phyloP scores from a whole-genome alignment of 2,113 vertebrate genomes.

The Gobio gobio region DNA sequence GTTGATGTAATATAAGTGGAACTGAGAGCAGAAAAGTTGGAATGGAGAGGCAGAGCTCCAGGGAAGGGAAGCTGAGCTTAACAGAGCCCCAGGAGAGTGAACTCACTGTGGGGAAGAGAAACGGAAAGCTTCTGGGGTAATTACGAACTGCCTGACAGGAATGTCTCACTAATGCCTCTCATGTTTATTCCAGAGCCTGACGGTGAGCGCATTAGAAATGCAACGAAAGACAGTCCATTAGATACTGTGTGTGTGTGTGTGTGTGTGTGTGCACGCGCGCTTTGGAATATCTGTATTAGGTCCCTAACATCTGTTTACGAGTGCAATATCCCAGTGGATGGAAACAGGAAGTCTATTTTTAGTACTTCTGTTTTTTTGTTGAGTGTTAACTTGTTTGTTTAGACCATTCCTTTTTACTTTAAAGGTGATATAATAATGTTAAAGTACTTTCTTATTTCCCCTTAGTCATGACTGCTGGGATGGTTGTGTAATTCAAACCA shows the following conservation, averaged over 20 bases:
- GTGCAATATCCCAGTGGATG: constrained; percentile 15
- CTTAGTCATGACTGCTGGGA: constrained; percentile 20
- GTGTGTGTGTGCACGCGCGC: constrained; percentile 23
- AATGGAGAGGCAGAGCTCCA: constrained; percentile 27
- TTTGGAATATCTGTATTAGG: constrained; percentile 34
- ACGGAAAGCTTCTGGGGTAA: constrained; percentile 60
- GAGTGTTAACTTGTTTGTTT: background rate
- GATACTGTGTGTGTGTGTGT: constrained; percentile 37
- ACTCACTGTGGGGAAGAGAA: constrained; percentile 16
- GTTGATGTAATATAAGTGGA: background rate
- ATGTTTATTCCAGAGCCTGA: constrained; percentile 56
- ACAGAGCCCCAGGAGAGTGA: constrained; percentile 14
- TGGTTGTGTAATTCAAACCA: constrained; percentile 45
- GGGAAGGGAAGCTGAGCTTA: constrained; percentile 62
- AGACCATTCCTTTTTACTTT: background rate
- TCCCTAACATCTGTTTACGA: constrained; percentile 14
- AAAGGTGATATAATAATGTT: constrained; percentile 4
- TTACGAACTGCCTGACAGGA: constrained; percentile 70
- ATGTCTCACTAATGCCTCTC: constrained; percentile 62
- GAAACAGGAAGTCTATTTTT: constrained; percentile 22
- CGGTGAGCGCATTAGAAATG: constrained; percentile 52
- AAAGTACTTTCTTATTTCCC: background rate
- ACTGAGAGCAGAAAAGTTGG: background rate
- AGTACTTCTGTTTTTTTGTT: constrained; percentile 8
- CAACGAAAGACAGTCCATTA: constrained; percentile 26